phyloP scores from a whole-genome alignment of 1,140 invertebrate species.

The Brachionus angularis region DNA sequence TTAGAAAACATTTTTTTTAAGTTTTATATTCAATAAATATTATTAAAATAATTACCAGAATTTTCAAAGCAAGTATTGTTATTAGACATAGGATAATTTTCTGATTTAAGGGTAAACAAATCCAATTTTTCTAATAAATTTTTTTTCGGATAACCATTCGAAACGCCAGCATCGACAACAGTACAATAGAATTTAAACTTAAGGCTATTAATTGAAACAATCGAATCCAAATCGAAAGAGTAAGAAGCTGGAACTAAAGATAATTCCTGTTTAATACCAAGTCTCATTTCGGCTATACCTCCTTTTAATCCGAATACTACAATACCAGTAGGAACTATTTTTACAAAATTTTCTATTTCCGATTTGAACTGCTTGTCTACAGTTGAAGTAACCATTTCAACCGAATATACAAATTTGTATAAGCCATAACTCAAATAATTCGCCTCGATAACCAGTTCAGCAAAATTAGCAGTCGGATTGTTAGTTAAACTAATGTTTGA shows the following conservation, averaged over 20 bases:
- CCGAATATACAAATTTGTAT: constrained; percentile 28
- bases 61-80: constrained; percentile 31
- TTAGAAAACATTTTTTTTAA: too few species aligned
- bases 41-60: too few species aligned
- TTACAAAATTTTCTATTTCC: neutral
- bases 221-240: constrained; percentile 19
- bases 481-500: neutral
- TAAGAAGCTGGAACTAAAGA: neutral
- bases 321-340: constrained; percentile 32
- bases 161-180: neutral
- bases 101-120: constrained; percentile 30
- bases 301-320: constrained; percentile 24
- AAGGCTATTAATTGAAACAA: neutral
- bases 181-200: constrained; percentile 39
- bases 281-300: neutral
- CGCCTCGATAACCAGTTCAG: neutral
- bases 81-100: neutral
- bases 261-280: constrained; percentile 34
- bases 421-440: constrained; percentile 28
- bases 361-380: neutral
- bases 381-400: constrained; percentile 9
- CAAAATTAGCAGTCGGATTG: neutral
- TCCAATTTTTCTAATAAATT: constrained; percentile 14
- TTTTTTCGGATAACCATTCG: neutral
- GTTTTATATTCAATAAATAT: too few species aligned